Evolutionary conservation across 2,113 vertebrate genomes (phyloP), one percentile per base, ranked within the genome.

Genomic region (Aix galericulata): DNA sequence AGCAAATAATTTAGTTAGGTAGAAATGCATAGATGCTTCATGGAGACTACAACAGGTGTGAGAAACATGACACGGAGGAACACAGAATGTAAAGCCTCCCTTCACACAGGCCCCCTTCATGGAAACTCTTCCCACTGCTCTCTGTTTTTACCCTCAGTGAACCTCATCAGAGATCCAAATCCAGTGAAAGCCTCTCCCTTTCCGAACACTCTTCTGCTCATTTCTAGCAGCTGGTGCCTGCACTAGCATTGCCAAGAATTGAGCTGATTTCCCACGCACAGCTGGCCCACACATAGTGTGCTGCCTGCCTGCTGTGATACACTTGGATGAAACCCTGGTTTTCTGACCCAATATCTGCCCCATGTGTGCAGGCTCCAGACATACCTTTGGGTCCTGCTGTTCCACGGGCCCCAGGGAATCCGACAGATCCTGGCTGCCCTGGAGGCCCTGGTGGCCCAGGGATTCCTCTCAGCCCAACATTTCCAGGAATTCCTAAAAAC

Each of bases 311-410:
- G 80, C 86, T 27, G 4, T 25, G 10, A 83, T 31, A 59, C 5
- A 21, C 38, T 82, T 78, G 88, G 86, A 74, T 0, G 0, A 66
- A 88, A 82, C 26, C 5, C 14, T 64, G 16, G 13, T 50, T 91
- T 91, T 75, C 50, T 82, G 66, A 76, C 58, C 58, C 63, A 67
- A 0, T 34, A 38, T 68, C 34, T 77, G 25, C 34, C 12, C 2
- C 66, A 22, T 21, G 8, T 2, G 15, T 64, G 76, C 69, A 92
- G 36, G 6, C 16, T 87, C 50, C 82, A 94, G 38, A 66, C 9
- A 91, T 82, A 99, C 99, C 99, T 98, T 99, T 99, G 34, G 89
- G 86, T 96, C 98, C 99, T 44, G 92, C 81, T 88, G 91, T 40
- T 76, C 98, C 99, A 76, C 59, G 96, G 63, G 74, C 40, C 74